These are phyloP conservation scores for Dynastes tityus DNA, from an alignment of 2,888 invertebrate species.

Conservation along the genomic window DNA sequence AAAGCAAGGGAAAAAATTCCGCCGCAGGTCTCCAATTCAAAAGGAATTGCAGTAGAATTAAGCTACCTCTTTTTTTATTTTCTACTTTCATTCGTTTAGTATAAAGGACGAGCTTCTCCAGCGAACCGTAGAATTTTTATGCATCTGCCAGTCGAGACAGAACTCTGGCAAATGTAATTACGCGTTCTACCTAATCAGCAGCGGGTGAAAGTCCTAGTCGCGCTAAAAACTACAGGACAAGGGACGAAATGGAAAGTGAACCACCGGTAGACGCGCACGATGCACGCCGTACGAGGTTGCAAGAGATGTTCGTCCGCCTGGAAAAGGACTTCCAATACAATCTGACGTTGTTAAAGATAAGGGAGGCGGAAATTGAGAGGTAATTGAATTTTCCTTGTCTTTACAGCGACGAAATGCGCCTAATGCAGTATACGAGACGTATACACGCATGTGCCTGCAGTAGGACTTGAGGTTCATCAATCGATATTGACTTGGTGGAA, in stretches of 20 bases:
- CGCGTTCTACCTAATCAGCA: no score
- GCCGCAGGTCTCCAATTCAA: no score
- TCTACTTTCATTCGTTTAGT: no score
- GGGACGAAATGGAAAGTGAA: conserved; percentile 20
- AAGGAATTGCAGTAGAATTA: no score
- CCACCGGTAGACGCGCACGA: not conserved
- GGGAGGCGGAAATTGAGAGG: conserved; percentile 57
- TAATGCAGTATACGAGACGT: not conserved
- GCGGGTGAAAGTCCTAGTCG: no score
- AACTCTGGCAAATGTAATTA: no score
- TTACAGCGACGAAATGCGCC: conserved; percentile 10
- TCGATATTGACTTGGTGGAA: not conserved
- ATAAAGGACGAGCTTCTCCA: no score
- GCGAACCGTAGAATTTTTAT: no score
- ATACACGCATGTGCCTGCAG: not conserved
- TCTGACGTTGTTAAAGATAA: conserved; percentile 54
- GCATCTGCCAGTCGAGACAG: not conserved
- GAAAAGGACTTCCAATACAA: conserved; percentile 58
- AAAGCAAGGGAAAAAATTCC: no score
- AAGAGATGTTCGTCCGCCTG: conserved; percentile 51
- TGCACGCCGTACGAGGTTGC: conserved; percentile 33
- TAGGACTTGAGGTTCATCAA: not conserved
- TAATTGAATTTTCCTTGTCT: conserved; percentile 47
- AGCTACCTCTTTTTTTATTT: no score
- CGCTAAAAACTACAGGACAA: no score